These are phyloP conservation scores for Balanococcus diminutus DNA, from an alignment of 2,888 invertebrate genomes.

Conservation along the genomic window DNA sequence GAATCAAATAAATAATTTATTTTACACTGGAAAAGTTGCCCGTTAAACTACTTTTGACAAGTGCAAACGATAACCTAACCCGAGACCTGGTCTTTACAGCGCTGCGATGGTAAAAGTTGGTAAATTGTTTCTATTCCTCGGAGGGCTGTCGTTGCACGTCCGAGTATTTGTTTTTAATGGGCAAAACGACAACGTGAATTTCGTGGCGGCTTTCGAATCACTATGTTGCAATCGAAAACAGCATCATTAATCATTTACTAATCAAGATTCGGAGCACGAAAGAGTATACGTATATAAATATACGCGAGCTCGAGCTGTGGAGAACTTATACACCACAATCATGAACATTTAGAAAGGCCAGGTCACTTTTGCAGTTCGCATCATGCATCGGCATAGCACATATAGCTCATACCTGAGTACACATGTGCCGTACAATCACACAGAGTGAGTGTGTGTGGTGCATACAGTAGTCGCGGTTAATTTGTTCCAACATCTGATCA, in stretches of 20 bases:
- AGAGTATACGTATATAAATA: neutral
- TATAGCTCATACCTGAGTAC: neutral
- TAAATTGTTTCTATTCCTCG: slow-evolving; percentile 4
- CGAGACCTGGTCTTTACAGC: neutral
- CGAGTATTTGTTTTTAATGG: slow-evolving; percentile 22
- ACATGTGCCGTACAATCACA: too few species aligned
- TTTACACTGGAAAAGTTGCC: neutral
- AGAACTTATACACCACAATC: neutral
- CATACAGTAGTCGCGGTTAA: slow-evolving; percentile 13
- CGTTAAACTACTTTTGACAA: neutral
- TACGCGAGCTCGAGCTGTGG: neutral
- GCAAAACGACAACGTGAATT: slow-evolving; percentile 5
- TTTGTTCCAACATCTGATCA: slow-evolving; percentile 29
- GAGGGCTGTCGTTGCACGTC: slow-evolving; percentile 17
- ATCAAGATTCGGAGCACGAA: neutral
- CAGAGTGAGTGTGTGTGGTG: neutral
- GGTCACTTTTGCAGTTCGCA: neutral
- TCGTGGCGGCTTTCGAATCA: neutral
- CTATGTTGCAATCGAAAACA: neutral
- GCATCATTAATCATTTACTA: slow-evolving; percentile 7
- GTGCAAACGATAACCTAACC: slow-evolving; percentile 15
- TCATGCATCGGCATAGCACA: slow-evolving; percentile 8
- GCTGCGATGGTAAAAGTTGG: neutral
- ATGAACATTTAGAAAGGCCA: neutral
- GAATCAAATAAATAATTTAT: slow-evolving; percentile 2